Conservation (phyloP, 23 tunicate genomes). For the Clavelina lepadiformis region DNA sequence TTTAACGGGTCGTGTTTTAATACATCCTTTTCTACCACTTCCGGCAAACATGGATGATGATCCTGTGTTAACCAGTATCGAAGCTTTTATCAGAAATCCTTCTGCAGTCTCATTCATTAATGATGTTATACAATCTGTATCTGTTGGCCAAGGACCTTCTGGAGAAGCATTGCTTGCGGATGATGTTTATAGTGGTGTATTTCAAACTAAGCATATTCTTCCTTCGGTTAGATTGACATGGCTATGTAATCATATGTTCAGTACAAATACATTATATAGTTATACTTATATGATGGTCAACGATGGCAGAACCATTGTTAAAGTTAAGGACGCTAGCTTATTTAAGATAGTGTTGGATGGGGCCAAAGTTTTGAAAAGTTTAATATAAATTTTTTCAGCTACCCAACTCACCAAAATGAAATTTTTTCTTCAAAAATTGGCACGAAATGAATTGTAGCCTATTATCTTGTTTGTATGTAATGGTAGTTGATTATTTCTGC, state of each 20-base stretch:
- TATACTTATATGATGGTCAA: no score
- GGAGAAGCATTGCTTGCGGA: not conserved
- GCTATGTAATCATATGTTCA: not conserved
- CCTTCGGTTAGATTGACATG: conserved; percentile 42
- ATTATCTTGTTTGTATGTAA: no score
- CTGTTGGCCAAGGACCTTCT: not conserved
- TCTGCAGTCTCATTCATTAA: conserved; percentile 25
- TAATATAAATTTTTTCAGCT: no score
- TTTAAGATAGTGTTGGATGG: no score
- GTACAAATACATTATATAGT: not conserved
- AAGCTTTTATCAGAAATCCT: conserved; percentile 40
- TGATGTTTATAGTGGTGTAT: conserved; percentile 13
- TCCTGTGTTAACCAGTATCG: conserved; percentile 56
- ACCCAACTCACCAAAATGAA: no score
- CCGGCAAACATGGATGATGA: conserved; percentile 52
- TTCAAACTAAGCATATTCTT: conserved; percentile 6
- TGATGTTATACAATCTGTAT: conserved; percentile 4
- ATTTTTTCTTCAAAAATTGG: no score
- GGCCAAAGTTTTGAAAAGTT: not conserved
- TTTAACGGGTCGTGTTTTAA: conserved; percentile 44
- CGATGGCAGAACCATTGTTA: no score
- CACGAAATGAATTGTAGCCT: no score
- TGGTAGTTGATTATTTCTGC: no score
- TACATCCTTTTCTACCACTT: conserved; percentile 65
- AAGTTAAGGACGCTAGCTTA: no score